Conservation (phyloP, 2,888 invertebrate species). For the Leptopterna dolabrata region DNA sequence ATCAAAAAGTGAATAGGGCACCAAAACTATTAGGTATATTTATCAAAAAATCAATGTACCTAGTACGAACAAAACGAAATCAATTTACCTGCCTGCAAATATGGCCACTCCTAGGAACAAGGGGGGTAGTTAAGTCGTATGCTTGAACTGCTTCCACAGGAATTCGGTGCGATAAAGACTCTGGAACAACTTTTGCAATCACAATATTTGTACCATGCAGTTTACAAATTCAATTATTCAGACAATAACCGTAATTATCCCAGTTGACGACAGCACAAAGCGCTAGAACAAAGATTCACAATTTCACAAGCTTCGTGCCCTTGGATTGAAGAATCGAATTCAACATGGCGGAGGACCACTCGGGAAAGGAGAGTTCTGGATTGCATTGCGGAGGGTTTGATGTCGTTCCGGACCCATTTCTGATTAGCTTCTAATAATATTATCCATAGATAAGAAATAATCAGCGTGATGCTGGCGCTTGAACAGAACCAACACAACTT, state of each 20-base stretch:
- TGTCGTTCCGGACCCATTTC: too few species aligned
- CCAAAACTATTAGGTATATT: too few species aligned
- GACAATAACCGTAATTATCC: not conserved
- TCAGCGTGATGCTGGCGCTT: too few species aligned
- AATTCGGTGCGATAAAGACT: not conserved
- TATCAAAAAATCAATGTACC: not conserved
- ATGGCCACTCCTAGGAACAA: slow-evolving; percentile 1
- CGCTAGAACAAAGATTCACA: not conserved
- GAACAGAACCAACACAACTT: too few species aligned
- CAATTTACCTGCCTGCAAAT: not conserved
- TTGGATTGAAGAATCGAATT: not conserved
- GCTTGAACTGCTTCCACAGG: too few species aligned
- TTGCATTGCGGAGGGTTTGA: too few species aligned
- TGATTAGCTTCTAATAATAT: too few species aligned
- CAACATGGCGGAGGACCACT: not conserved
- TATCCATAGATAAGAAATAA: too few species aligned
- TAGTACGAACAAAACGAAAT: not conserved
- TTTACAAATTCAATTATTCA: not conserved
- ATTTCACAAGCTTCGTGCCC: not conserved
- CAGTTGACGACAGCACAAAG: not conserved
- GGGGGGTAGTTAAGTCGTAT: not conserved
- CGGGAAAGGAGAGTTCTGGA: too few species aligned
- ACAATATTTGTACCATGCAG: not conserved
- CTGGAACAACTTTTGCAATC: not conserved
- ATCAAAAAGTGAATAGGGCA: not conserved